Conservation (phyloP, 1,140 invertebrate species). For the Magallana angulata region DNA sequence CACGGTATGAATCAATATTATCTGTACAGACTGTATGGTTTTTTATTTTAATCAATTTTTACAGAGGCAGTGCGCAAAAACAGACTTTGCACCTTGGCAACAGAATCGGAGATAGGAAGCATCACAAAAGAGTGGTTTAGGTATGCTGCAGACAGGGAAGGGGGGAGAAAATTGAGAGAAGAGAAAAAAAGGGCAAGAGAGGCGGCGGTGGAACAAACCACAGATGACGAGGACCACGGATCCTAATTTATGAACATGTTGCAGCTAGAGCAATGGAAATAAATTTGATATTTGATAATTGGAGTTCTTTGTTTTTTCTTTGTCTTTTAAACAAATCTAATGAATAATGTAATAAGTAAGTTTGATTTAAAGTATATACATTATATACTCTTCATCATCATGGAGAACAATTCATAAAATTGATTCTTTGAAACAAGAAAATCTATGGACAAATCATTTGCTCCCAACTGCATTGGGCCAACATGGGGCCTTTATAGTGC, state of each 20-base stretch:
- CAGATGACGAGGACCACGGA: not conserved
- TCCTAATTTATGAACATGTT: not conserved
- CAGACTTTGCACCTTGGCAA: not conserved
- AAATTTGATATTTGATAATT: slow-evolving; percentile 12
- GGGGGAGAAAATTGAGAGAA: not conserved
- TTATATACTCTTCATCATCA: too few species aligned
- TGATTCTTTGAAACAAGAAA: too few species aligned
- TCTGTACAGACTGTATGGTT: too few species aligned
- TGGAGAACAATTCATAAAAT: too few species aligned
- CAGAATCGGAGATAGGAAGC: not conserved
- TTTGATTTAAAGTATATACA: too few species aligned
- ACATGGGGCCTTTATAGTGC: not conserved
- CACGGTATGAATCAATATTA: too few species aligned
- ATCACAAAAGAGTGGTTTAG: not conserved
- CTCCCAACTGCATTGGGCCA: not conserved
- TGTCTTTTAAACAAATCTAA: too few species aligned
- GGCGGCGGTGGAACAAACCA: not conserved
- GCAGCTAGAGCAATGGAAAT: not conserved
- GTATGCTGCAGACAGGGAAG: not conserved
- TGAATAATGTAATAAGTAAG: too few species aligned
- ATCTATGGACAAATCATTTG: too few species aligned
- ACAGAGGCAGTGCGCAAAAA: not conserved
- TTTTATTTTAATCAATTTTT: not conserved
- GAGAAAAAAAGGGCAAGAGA: not conserved
- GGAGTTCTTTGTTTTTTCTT: too few species aligned